Evolutionary conservation across 2,113 vertebrate genomes (phyloP), one percentile per base, ranked within the genome.

Genomic region (Accipiter virgatus): DNA sequence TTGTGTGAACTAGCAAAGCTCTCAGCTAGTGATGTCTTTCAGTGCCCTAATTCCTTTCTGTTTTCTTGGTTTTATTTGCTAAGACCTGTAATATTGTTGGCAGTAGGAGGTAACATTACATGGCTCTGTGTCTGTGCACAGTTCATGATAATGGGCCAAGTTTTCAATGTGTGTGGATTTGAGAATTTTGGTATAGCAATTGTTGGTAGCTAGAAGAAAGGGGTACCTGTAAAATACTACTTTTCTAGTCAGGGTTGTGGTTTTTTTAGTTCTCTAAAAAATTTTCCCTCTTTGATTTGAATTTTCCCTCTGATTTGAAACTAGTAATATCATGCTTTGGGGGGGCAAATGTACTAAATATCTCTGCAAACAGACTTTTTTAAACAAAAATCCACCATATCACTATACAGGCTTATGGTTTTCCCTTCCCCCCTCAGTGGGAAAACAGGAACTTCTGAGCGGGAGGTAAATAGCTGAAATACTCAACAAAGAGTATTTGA

Each of bases 371-470:
- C 19, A 66, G 43, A 42, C 27, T 52, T 74, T 53, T 55, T 63
- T 71, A 52, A 86, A 63, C 72, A 86, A 75, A 93, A 72, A 67
- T 47, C 34, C 38, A 3, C 47, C 58, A 9, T 78, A 36, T 66
- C 22, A 21, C 63, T 84, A 3, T 36, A 48, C 13, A 81, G 45
- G 55, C 20, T 82, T 43, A 32, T 2, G 3, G 53, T 58, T 70
- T 84, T 94, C 80, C 84, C 86, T 82, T 92, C 73, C 81, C 61
- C 77, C n/a, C 27, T 67, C 70, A 89, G 61, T 94, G 93, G 93
- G 91, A 97, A 97, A 94, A 94, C 81, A 88, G 84, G 95, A 96
- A 96, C 91, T 91, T 81, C 65, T 82, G 45, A 66, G 88, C 3
- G 3, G 84, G 78, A 80, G 92, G 81, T 80, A 90, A 94, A 81